Evolutionary conservation across 2,888 invertebrate genomes (phyloP).

Genomic region (Callinectes sapidus): DNA sequence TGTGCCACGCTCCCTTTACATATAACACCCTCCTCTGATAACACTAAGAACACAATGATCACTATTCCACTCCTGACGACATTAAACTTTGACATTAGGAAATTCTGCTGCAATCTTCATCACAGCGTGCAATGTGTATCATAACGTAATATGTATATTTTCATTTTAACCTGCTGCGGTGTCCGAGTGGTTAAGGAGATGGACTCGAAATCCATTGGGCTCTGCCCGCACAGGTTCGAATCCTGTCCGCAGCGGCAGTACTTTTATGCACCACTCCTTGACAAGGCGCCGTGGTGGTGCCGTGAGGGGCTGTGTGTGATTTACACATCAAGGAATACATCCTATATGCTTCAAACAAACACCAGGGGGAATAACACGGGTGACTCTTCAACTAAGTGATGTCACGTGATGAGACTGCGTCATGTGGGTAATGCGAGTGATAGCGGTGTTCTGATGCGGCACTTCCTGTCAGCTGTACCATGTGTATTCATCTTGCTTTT

Average conservation of each 20-base stretch:
- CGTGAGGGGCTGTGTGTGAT: background rate
- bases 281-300: background rate
- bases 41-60: background rate
- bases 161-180: constrained; percentile 58
- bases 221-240: constrained; percentile 73
- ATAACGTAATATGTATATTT: background rate
- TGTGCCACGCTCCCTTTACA: background rate
- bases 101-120: background rate
- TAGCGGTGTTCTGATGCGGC: background rate
- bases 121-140: background rate
- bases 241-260: constrained; percentile 71
- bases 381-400: background rate
- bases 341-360: background rate
- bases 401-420: background rate
- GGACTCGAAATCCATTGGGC: constrained; percentile 73
- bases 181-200: constrained; percentile 73
- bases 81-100: background rate
- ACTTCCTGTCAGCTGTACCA: background rate
- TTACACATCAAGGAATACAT: background rate
- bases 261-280: background rate
- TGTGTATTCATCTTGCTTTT: background rate
- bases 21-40: background rate
- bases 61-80: background rate
- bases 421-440: background rate
- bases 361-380: background rate